Evolutionary conservation across 2,113 vertebrate species (phyloP), one percentile per base, ranked within the genome.

Genomic region (Geococcyx californianus): DNA sequence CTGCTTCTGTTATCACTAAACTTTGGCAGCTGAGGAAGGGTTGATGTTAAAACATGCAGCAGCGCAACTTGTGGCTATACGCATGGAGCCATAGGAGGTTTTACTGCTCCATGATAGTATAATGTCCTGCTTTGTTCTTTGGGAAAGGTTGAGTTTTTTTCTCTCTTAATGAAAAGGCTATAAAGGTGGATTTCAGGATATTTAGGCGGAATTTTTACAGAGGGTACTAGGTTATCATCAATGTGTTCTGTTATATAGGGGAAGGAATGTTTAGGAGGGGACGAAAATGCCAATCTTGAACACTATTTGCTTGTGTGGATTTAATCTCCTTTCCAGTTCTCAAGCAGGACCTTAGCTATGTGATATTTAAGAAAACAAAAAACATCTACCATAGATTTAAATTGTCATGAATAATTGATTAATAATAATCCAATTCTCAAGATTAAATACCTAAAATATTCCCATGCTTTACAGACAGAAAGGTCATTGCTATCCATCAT

Each of bases 321-420:
- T 97, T 98, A 98, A 97, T 97, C 90, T 95, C 72, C 91, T 97
- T 97, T 90, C 96, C 60, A 49, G 95, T 95, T 87, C 87, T 95
- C 80, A 94, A 95, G 95, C 69, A 95, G 95, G 90, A 97, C 95
- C 89, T 98, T 96, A 90, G 95, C 90, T 94, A 93, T 97, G 97
- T 96, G 96, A 96, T 97, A 96, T 97, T 97, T 97, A 95, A 97
- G 90, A 95, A 93, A 97, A 95, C 96, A 98, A 97, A 97, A 97
- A 97, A 95, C 94, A 94, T 93, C 97, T 97, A 95, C 92, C 93
- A 96, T 94, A 96, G 80, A 97, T 94, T 97, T 92, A 96, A 97
- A 97, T 98, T 95, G 81, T 98, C 97, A 97, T 96, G 94, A 97
- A 97, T 98, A 98, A 98, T 98, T 98, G 97, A 97, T 98, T 98